phyloP scores from a whole-genome alignment of 1,140 invertebrate genomes.

The Macrobrachium nipponense region DNA sequence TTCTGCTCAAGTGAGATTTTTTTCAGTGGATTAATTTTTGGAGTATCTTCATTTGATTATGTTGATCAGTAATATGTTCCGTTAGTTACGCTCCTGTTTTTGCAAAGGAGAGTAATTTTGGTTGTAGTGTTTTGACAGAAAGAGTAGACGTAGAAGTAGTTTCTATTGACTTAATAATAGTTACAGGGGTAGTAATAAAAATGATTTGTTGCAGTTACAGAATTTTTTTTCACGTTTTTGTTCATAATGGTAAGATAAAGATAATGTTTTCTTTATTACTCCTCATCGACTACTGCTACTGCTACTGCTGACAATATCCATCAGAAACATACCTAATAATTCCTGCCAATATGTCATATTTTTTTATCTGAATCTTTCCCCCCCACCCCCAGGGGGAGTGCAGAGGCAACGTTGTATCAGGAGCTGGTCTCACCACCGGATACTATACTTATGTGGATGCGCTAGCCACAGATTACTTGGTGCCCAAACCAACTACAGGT shows the following conservation, averaged over 20 bases:
- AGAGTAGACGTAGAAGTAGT: too few species aligned
- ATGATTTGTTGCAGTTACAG: not conserved
- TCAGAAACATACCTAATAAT: too few species aligned
- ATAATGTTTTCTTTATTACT: not conserved
- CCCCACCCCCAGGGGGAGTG: slow-evolving; percentile 33
- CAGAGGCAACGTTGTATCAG: slow-evolving; percentile 6
- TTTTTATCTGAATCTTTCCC: too few species aligned
- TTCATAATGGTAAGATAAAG: not conserved
- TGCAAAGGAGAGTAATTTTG: too few species aligned
- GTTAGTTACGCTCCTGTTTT: not conserved
- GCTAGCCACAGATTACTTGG: not conserved
- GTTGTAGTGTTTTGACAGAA: too few species aligned
- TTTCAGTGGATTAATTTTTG: not conserved
- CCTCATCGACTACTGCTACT: too few species aligned
- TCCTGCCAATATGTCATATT: too few species aligned
- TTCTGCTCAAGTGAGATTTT: slow-evolving; percentile 14
- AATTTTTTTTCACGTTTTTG: not conserved
- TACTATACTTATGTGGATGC: slow-evolving; percentile 5
- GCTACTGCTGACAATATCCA: too few species aligned
- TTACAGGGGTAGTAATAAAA: too few species aligned
- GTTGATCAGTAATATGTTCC: not conserved
- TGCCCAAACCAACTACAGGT: slow-evolving; percentile 8
- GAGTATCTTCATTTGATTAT: not conserved
- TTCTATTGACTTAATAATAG: too few species aligned
- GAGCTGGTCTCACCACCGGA: slow-evolving; percentile 8